These are phyloP conservation scores for Helogale parvula DNA, from an alignment of 2,113 vertebrate species.

Conservation along the genomic window DNA sequence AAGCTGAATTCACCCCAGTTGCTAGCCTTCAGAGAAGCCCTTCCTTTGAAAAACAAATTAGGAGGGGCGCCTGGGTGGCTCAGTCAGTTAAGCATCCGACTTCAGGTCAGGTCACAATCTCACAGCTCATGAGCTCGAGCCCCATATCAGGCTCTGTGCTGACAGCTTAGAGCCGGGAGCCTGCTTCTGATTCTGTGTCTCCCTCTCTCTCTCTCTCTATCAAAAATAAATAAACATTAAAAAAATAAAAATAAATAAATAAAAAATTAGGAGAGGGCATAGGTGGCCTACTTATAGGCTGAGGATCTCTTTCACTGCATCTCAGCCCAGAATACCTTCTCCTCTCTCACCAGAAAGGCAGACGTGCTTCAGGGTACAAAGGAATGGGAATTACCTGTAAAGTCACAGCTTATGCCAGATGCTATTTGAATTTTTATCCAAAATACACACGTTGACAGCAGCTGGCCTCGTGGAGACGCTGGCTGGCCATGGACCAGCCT, in stretches of 20 bases:
- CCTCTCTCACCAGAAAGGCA: neutral
- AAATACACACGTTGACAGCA: neutral
- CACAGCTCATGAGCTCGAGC: too few species aligned
- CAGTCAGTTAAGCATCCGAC: too few species aligned
- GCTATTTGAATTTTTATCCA: neutral
- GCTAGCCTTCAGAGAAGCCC: neutral
- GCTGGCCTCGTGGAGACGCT: neutral
- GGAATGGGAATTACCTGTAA: neutral
- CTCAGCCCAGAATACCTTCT: neutral
- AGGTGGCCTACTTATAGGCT: fast-evolving
- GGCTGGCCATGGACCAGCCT: neutral
- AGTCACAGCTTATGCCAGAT: neutral
- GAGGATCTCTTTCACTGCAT: neutral
- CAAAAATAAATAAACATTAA: too few species aligned
- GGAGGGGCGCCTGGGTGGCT: too few species aligned
- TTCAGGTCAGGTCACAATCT: too few species aligned
- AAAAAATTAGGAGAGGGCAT: neutral
- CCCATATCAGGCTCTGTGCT: too few species aligned
- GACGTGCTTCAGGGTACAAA: neutral
- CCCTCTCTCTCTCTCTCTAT: too few species aligned
- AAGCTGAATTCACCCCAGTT: neutral
- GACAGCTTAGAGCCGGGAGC: too few species aligned
- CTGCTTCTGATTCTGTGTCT: too few species aligned
- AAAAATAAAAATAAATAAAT: too few species aligned
- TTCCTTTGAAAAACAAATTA: neutral